These are phyloP conservation scores for Bombus turneri DNA, from an alignment of 1,140 invertebrate species.

Conservation along the genomic window DNA sequence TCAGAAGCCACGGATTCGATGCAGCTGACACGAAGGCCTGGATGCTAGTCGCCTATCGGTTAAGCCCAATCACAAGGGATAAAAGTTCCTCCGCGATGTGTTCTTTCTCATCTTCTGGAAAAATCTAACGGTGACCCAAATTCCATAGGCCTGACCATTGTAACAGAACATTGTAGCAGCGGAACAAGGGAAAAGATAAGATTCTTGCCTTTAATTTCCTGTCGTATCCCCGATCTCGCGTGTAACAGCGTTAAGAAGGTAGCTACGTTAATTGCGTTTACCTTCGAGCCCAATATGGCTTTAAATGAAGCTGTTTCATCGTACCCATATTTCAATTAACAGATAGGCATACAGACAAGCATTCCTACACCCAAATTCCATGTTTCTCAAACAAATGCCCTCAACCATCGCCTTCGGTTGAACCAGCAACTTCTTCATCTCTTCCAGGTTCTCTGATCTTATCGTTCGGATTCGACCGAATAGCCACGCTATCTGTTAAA, in stretches of 20 bases:
- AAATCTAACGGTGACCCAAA: constrained; percentile 3
- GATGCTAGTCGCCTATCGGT: constrained; percentile 20
- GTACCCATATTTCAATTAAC: background rate
- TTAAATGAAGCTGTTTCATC: background rate
- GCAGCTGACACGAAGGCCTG: constrained; percentile 17
- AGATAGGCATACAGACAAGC: background rate
- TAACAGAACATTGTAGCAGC: background rate
- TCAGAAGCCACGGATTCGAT: constrained; percentile 46
- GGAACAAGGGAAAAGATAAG: background rate
- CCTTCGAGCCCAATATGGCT: too few relatives aligned
- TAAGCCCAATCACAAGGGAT: constrained; percentile 39
- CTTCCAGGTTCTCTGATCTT: background rate
- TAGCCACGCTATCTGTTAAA: background rate
- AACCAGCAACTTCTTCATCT: background rate
- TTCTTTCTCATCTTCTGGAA: background rate
- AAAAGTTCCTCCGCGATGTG: constrained; percentile 17
- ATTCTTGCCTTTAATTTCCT: background rate
- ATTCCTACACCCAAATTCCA: background rate
- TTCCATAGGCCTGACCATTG: background rate
- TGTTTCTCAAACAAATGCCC: background rate
- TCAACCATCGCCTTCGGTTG: background rate
- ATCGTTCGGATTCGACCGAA: constrained; percentile 19
- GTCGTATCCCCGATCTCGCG: too few relatives aligned
- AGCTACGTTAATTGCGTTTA: background rate
- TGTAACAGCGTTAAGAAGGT: background rate